A percentile compares a stretch with the other conserved stretches of the same genome.
Conservation (phyloP, 2,797 vertebrate genomes). For the Rhynchotus rufescens region DNA sequence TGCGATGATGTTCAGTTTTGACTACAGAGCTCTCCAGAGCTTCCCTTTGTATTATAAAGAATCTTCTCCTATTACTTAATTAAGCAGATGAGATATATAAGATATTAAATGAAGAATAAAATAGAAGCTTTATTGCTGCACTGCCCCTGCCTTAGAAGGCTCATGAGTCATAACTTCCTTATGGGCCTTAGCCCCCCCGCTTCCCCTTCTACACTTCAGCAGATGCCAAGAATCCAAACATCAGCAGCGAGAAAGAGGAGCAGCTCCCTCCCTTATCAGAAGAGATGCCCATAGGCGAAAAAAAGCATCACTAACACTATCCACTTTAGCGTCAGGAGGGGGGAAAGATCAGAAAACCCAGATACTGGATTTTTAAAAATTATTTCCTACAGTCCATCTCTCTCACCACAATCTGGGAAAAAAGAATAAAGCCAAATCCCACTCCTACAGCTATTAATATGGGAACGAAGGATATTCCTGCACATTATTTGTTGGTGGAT, state of each 20-base stretch:
- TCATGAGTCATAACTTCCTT: not conserved
- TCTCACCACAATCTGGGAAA: not conserved
- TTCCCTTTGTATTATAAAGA: not conserved
- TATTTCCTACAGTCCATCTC: not conserved
- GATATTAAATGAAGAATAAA: not conserved
- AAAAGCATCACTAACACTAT: not conserved
- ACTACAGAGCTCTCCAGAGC: not conserved
- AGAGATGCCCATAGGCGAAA: not conserved
- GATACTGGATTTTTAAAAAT: not conserved
- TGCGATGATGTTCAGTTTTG: not conserved
- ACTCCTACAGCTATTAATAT: not conserved
- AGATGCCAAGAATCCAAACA: not conserved
- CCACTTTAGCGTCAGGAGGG: not conserved
- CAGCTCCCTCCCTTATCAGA: not conserved
- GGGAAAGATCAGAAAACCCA: not conserved
- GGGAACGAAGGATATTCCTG: not conserved
- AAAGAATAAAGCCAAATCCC: not conserved
- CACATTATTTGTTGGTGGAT: not conserved
- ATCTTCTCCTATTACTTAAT: not conserved
- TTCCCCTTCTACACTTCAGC: not conserved
- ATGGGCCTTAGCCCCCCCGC: not conserved
- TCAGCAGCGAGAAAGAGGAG: not conserved
- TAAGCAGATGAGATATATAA: not conserved
- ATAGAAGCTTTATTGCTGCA: not conserved
- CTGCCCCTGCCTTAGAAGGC: not conserved